Percentiles rank a stretch among this genome's conserved stretches.
These are phyloP conservation scores for Rynchops niger DNA, from an alignment of 2,113 vertebrate species.

Conservation along the genomic window DNA sequence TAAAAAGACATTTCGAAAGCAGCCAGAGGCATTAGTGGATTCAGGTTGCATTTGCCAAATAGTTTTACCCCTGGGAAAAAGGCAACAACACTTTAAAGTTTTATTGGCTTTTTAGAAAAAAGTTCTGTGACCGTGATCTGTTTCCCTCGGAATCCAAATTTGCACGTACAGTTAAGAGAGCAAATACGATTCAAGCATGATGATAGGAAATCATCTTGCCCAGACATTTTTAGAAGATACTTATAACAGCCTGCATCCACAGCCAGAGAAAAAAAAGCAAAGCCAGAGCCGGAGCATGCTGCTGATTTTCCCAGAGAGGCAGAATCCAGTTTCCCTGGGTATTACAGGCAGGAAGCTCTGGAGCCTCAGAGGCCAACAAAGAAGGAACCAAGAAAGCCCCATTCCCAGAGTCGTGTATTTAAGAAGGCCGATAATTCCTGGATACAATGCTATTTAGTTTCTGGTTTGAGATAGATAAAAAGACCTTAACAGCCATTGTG, in stretches of 20 bases:
- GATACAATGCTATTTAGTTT: not conserved
- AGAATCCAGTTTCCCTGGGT: not conserved
- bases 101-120: not conserved
- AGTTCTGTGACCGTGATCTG: no score
- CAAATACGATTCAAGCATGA: not conserved
- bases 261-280: not conserved
- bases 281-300: fast-evolving
- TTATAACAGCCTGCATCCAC: fast-evolving
- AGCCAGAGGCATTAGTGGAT: not conserved
- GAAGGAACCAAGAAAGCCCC: not conserved
- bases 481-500: not conserved
- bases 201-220: not conserved
- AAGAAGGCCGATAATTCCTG: fast-evolving
- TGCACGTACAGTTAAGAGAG: not conserved
- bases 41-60: not conserved
- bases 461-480: not conserved
- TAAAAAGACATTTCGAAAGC: not conserved
- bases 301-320: fast-evolving
- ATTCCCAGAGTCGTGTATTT: not conserved
- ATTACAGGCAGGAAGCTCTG: not conserved
- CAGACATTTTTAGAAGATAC: not conserved
- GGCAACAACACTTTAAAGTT: not conserved
- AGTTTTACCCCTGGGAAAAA: not conserved
- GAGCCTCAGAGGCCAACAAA: fast-evolving
- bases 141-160: not conserved